Percentiles rank a stretch among this genome's conserved stretches.
phyloP scores from a whole-genome alignment of 2,888 invertebrate genomes.

The Hyalella azteca region DNA sequence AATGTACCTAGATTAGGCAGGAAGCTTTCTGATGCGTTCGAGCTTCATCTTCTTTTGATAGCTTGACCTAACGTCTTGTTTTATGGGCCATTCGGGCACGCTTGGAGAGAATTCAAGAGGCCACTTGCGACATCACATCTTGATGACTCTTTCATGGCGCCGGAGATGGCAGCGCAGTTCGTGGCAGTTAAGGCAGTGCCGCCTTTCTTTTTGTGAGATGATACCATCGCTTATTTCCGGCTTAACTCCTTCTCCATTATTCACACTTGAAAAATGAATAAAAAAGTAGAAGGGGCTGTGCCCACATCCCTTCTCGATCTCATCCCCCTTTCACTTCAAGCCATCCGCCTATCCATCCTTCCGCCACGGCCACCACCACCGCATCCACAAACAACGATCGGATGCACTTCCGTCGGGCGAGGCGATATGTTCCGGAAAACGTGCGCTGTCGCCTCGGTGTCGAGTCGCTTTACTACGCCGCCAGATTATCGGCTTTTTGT shows the following conservation, averaged over 20 bases:
- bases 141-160: neutral
- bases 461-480: neutral
- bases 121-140: neutral
- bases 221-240: constrained; percentile 10
- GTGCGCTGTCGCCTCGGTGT: constrained; percentile 9
- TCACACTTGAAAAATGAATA: too few relatives aligned
- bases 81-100: neutral
- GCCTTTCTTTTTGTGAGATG: constrained; percentile 6
- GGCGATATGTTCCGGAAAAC: constrained; percentile 1
- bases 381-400: constrained; percentile 33
- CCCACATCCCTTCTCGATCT: too few relatives aligned
- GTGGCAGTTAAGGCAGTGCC: constrained; percentile 18
- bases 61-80: too few relatives aligned
- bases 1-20: too few relatives aligned
- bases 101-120: neutral
- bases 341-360: neutral
- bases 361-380: neutral
- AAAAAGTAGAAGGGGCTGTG: too few relatives aligned
- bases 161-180: neutral
- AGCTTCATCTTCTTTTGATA: neutral
- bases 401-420: constrained; percentile 21
- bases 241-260: neutral
- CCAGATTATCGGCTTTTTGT: constrained; percentile 10
- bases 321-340: neutral
- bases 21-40: too few relatives aligned